Evolutionary conservation across 2,113 vertebrate genomes (phyloP).

Genomic region (Entosphenus tridentatus): DNA sequence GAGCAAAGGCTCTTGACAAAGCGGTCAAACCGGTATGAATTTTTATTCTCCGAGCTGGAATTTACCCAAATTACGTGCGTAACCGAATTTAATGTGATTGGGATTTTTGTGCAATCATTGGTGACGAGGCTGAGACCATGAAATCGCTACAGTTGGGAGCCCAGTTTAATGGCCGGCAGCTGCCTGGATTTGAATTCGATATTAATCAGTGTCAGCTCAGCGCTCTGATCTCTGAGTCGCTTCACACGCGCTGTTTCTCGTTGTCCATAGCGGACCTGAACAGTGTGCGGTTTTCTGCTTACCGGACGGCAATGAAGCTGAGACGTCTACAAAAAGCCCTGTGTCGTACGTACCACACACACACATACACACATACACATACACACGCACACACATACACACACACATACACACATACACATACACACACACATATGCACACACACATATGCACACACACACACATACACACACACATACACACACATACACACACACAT

Average conservation of each 20-base stretch:
- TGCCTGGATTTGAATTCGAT: too few relatives aligned
- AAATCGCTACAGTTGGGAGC: too few relatives aligned
- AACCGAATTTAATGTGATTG: too few relatives aligned
- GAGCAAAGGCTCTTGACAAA: too few relatives aligned
- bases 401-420: neutral
- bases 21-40: too few relatives aligned
- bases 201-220: too few relatives aligned
- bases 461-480: neutral
- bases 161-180: too few relatives aligned
- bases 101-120: too few relatives aligned
- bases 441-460: neutral
- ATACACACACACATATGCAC: neutral
- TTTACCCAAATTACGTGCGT: too few relatives aligned
- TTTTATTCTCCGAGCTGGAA: too few relatives aligned
- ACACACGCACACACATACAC: neutral
- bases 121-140: too few relatives aligned
- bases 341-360: slow-evolving; percentile 45
- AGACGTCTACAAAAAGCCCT: slow-evolving; percentile 77
- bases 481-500: neutral
- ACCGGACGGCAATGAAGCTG: slow-evolving; percentile 94
- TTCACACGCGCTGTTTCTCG: slow-evolving; percentile 7
- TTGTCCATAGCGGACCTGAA: slow-evolving; percentile 62
- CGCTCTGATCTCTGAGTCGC: too few relatives aligned
- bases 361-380: neutral
- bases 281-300: slow-evolving; percentile 91